Percentiles rank a stretch among this genome's conserved stretches.
These are phyloP conservation scores for Pluvialis apricaria DNA, from an alignment of 2,113 vertebrate species.

Conservation along the genomic window DNA sequence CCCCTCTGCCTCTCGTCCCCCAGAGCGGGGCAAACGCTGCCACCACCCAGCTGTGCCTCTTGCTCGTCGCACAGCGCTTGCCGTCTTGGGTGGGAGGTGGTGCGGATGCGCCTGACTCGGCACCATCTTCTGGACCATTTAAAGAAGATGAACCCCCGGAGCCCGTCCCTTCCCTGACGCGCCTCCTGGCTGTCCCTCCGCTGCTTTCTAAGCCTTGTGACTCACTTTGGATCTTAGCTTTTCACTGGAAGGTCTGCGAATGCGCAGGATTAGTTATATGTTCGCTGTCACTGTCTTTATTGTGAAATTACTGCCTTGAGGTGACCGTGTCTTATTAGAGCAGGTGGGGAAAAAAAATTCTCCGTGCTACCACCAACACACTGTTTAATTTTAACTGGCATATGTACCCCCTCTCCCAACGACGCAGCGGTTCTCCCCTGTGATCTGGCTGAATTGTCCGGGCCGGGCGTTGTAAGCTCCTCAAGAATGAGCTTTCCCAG, in stretches of 20 bases:
- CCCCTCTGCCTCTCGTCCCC: neutral
- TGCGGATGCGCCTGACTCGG: neutral
- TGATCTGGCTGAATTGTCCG: too few relatives aligned
- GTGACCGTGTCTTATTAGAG: neutral
- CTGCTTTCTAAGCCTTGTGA: neutral
- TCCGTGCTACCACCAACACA: rapidly evolving
- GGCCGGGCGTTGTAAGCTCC: neutral
- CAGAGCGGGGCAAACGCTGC: rapidly evolving
- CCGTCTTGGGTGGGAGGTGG: neutral
- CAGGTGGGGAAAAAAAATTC: neutral
- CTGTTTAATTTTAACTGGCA: neutral
- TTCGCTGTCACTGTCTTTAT: neutral
- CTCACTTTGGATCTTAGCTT: neutral
- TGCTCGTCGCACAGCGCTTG: rapidly evolving
- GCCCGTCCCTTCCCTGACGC: neutral
- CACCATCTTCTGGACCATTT: neutral
- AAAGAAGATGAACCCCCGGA: neutral
- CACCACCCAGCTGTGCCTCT: neutral
- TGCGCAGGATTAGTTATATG: neutral
- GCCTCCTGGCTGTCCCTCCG: neutral
- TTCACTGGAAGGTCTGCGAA: neutral
- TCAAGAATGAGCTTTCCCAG: neutral
- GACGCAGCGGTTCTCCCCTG: rapidly evolving
- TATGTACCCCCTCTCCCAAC: rapidly evolving
- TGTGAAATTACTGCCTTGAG: neutral